Percentiles rank a stretch among this genome's conserved stretches.
phyloP scores from a whole-genome alignment of 92 coral and sea anemone species.

The Siderastrea radians region DNA sequence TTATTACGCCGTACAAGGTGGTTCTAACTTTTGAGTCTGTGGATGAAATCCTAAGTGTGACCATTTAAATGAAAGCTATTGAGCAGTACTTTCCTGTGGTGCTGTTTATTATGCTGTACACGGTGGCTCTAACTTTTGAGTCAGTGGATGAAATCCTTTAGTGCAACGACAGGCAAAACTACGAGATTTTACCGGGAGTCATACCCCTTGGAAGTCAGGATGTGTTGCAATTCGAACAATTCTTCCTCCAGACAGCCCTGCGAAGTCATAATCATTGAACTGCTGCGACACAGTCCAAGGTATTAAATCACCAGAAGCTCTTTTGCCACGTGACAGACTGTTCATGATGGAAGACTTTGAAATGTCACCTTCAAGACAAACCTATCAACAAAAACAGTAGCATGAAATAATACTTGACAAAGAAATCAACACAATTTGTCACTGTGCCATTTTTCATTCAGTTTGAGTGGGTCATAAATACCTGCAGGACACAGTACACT shows the following conservation, averaged over 20 bases:
- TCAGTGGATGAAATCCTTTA: not conserved
- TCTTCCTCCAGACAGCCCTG: constrained; percentile 97
- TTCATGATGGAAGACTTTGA: constrained; percentile 92
- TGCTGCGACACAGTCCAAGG: constrained; percentile 99
- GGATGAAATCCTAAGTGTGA: not conserved
- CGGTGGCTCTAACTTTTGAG: not conserved
- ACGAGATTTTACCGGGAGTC: not conserved
- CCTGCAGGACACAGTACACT: constrained; percentile 97
- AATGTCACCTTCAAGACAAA: constrained; percentile 97
- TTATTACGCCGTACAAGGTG: not conserved
- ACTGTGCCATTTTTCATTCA: too few relatives aligned
- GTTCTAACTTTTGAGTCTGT: not conserved
- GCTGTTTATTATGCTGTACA: not conserved
- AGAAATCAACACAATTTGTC: not conserved
- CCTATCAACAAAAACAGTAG: constrained; percentile 46
- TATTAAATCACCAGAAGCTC: constrained; percentile 97
- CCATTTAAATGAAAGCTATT: not conserved
- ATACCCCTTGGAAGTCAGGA: constrained; percentile 97
- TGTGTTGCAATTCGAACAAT: constrained; percentile 96
- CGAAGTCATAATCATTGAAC: constrained; percentile 97
- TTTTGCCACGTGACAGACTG: constrained; percentile 96
- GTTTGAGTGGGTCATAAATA: not conserved
- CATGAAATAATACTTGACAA: not conserved
- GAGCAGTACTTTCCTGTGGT: not conserved
- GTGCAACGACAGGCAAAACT: too few relatives aligned